Conservation (phyloP, 2,888 invertebrate genomes). For the Xanthorhoe spadicearia region DNA sequence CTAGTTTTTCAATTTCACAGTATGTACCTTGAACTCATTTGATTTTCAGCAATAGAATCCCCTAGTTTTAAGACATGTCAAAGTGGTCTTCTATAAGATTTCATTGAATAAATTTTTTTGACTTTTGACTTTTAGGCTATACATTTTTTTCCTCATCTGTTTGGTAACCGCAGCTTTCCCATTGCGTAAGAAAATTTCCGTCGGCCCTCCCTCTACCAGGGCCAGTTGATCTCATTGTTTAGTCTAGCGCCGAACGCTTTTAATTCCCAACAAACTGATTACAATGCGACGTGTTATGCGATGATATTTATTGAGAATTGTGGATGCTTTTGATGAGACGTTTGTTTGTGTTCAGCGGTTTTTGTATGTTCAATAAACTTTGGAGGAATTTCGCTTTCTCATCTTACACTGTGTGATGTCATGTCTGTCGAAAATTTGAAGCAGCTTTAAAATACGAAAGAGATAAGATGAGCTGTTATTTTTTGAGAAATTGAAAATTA, state of each 20-base stretch:
- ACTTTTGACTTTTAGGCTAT: no score
- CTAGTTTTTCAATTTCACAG: no score
- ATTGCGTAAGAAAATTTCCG: slow-evolving; percentile 14
- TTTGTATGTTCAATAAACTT: slow-evolving; percentile 1
- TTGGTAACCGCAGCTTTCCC: neutral
- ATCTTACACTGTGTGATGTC: neutral
- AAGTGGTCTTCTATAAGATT: no score
- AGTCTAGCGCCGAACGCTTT: slow-evolving; percentile 74
- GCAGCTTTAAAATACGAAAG: neutral
- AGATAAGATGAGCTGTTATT: no score
- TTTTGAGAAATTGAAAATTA: no score
- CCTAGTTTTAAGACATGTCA: no score
- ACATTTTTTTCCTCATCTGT: no score
- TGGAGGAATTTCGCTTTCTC: slow-evolving; percentile 3
- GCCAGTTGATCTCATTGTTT: slow-evolving; percentile 82
- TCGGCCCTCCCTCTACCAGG: slow-evolving; percentile 44
- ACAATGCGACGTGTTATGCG: slow-evolving; percentile 44
- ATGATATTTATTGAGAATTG: slow-evolving; percentile 26
- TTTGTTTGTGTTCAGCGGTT: slow-evolving; percentile 23
- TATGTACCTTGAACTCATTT: no score
- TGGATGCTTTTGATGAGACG: slow-evolving; percentile 26
- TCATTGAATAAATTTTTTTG: no score
- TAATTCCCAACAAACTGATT: slow-evolving; percentile 65
- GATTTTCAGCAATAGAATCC: no score
- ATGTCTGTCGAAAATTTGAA: neutral